Evolutionary conservation across 2,797 vertebrate species (phyloP), one percentile per base, ranked within the genome.

Genomic region (Sarcoramphus papa): DNA sequence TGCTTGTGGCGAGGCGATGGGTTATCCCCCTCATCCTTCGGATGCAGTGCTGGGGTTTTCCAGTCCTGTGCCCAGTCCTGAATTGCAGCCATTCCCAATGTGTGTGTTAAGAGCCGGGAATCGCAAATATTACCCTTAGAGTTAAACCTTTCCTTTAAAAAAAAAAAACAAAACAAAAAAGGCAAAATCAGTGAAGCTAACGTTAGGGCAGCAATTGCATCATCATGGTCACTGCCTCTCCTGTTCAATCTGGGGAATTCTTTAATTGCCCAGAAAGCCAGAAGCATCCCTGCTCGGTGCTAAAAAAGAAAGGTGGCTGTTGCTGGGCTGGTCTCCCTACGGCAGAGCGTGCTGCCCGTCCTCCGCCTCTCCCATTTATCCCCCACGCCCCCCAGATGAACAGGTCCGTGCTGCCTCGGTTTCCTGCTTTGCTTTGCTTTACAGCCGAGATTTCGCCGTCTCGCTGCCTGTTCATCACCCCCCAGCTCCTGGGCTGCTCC

Each of bases 341-440:
- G 7, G 40, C 63, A 28, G 31, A 21, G 19, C 23, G 3, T 12
- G 11, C 56, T 9, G 17, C 75, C 60, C 14, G 1, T 23, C 70
- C 80, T 24, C 48, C 4, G 7, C 68, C 51, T 70, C 43, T 75
- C 68, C 68, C 17, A 0, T 12, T 18, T 2, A 7, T 8, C 19
- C 82, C 12, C 7, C 12, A 4, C 0, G 3, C 37, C 37, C 37
- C 37, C 37, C 37, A 37, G n/a, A 22, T 5, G 2, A 47, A 9
- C n/a, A 9, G 24, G 4, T 27, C 54, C 6, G 0, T 0, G 9
- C 28, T 57, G 13, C 25, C 60, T 27, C 15, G 0, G 2, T 9
- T 25, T 33, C 43, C 48, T 6, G 5, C 54, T 37, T 59, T 10
- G 24, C 31, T 50, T 51, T 6, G 48, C 43, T 75, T 8, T 35